These are phyloP conservation scores for Volucella zonaria DNA, from an alignment of 2,888 invertebrate genomes.

Conservation along the genomic window DNA sequence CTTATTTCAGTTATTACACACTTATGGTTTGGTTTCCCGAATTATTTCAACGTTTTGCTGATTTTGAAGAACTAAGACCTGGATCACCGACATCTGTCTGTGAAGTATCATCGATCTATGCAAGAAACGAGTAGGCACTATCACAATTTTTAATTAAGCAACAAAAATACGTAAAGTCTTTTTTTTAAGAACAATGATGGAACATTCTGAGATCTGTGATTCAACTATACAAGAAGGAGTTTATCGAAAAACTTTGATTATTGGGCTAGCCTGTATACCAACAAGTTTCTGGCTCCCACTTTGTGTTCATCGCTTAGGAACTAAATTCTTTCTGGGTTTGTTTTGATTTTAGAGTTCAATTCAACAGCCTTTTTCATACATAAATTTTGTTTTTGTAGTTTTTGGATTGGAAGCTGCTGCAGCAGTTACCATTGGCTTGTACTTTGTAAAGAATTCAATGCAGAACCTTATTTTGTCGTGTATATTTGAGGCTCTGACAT, in stretches of 20 bases:
- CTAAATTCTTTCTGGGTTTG: slow-evolving; percentile 90
- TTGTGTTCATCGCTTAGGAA: slow-evolving; percentile 90
- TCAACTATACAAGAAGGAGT: slow-evolving; percentile 87
- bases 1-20: slow-evolving; percentile 89
- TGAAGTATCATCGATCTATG: slow-evolving; percentile 88
- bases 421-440: slow-evolving; percentile 88
- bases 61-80: slow-evolving; percentile 87
- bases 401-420: slow-evolving; percentile 89
- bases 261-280: slow-evolving; percentile 91
- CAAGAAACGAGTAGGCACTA: slow-evolving; percentile 77
- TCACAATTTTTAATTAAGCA: neutral
- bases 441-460: slow-evolving; percentile 88
- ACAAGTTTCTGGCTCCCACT: slow-evolving; percentile 91
- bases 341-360: slow-evolving; percentile 44
- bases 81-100: slow-evolving; percentile 89
- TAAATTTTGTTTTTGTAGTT: slow-evolving; percentile 83
- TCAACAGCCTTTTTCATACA: slow-evolving; percentile 78
- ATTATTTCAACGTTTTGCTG: slow-evolving; percentile 91
- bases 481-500: slow-evolving; percentile 91
- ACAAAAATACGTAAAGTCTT: neutral
- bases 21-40: slow-evolving; percentile 97
- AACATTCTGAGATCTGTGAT: slow-evolving; percentile 82
- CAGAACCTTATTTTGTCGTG: slow-evolving; percentile 90
- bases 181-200: slow-evolving; percentile 38
- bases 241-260: slow-evolving; percentile 90